Percentiles rank a stretch among this genome's conserved stretches.
Evolutionary conservation across 2,888 invertebrate genomes (phyloP).

Genomic region (Malacosoma neustria): DNA sequence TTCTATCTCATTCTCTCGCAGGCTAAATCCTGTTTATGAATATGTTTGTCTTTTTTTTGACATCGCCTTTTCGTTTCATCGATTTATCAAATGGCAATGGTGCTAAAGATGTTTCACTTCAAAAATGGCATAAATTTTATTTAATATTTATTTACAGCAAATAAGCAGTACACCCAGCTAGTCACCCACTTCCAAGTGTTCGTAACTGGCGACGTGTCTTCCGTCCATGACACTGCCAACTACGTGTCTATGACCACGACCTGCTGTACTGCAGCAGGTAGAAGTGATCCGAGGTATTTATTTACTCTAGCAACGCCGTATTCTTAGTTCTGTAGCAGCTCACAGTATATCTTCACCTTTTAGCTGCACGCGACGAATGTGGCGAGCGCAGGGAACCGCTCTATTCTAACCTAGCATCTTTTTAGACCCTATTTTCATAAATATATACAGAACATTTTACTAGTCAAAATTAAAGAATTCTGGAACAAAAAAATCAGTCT

Average conservation of each 20-base stretch:
- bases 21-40: no score
- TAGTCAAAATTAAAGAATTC: no score
- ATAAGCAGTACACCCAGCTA: slow-evolving; percentile 12
- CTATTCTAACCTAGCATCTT: neutral
- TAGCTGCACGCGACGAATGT: neutral
- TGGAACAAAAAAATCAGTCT: no score
- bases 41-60: no score
- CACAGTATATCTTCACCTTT: neutral
- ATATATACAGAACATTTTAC: neutral
- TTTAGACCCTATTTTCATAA: neutral
- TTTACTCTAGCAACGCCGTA: no score
- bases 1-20: no score
- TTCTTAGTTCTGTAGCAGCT: neutral
- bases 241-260: slow-evolving; percentile 12
- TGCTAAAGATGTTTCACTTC: no score
- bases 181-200: slow-evolving; percentile 12
- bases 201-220: slow-evolving; percentile 16
- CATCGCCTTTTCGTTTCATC: no score
- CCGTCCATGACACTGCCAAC: slow-evolving; percentile 23
- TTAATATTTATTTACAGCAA: slow-evolving; percentile 3
- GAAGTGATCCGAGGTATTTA: neutral
- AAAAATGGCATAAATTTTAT: no score
- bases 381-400: neutral
- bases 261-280: slow-evolving; percentile 14
- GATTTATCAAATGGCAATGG: no score